Percentiles rank a stretch among this genome's conserved stretches.
phyloP scores from a whole-genome alignment of 1,140 invertebrate genomes.

The Saxidomus purpurata region DNA sequence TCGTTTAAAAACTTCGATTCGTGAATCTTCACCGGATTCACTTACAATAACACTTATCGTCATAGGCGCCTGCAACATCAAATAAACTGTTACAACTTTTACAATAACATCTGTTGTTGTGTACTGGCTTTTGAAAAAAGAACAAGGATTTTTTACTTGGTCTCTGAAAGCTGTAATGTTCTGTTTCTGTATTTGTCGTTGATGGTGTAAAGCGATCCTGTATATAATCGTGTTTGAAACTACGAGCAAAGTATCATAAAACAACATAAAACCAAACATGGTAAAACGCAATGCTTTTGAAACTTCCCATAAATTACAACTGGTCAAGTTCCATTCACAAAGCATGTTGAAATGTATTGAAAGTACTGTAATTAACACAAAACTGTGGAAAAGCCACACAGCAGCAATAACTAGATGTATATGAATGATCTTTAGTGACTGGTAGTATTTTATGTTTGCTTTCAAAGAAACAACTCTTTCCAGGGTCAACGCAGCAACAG shows the following conservation, averaged over 20 bases:
- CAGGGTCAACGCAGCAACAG: background rate
- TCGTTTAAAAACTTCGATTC: background rate
- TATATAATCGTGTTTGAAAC: background rate
- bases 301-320: constrained; percentile 6
- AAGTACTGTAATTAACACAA: background rate
- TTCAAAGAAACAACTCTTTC: background rate
- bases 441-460: background rate
- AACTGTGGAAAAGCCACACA: background rate
- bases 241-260: background rate
- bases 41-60: background rate
- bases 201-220: background rate
- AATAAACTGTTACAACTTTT: background rate
- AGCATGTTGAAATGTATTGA: background rate
- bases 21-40: background rate
- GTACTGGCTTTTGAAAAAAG: background rate
- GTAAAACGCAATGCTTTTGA: background rate
- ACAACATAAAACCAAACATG: background rate
- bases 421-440: background rate
- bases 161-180: background rate
- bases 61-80: background rate
- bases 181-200: background rate
- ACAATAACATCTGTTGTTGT: background rate
- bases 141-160: background rate
- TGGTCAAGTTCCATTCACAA: background rate
- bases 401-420: background rate